Percentiles rank a stretch among this genome's conserved stretches.
phyloP scores from a whole-genome alignment of 2,888 invertebrate species.

The Caenorhabditis sulstoni region DNA sequence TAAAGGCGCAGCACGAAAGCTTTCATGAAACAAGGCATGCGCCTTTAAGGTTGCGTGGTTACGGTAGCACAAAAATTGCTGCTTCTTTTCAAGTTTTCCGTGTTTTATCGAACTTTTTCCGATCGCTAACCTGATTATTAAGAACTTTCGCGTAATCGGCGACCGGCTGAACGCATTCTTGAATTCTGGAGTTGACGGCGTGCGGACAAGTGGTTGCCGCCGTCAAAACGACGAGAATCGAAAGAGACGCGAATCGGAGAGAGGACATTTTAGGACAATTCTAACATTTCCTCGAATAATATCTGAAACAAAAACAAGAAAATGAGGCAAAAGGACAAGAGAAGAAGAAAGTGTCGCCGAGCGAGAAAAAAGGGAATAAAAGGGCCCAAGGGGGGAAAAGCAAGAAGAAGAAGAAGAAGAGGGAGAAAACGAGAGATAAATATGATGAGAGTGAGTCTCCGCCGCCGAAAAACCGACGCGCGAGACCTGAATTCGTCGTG shows the following conservation, averaged over 20 bases:
- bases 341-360: conserved; percentile 19
- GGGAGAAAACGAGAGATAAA: conserved; percentile 18
- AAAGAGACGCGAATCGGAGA: not conserved
- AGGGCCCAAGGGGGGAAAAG: no score
- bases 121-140: conserved; percentile 70
- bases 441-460: conserved; percentile 40
- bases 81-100: no score
- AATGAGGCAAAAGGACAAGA: conserved; percentile 1
- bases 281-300: conserved; percentile 16
- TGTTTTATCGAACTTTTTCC: no score
- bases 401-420: no score
- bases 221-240: not conserved
- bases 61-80: no score
- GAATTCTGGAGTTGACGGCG: conserved; percentile 73
- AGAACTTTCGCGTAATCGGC: conserved; percentile 80
- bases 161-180: conserved; percentile 80
- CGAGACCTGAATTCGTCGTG: no score
- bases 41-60: no score
- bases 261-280: not conserved
- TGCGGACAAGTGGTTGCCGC: conserved; percentile 67
- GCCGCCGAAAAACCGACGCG: no score
- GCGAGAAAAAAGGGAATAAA: not conserved
- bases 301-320: conserved; percentile 13
- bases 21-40: no score
- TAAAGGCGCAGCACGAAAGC: no score